Percentiles rank a stretch among this genome's conserved stretches.
phyloP scores from a whole-genome alignment of 2,113 vertebrate genomes.

The Aspidoscelis tigris region DNA sequence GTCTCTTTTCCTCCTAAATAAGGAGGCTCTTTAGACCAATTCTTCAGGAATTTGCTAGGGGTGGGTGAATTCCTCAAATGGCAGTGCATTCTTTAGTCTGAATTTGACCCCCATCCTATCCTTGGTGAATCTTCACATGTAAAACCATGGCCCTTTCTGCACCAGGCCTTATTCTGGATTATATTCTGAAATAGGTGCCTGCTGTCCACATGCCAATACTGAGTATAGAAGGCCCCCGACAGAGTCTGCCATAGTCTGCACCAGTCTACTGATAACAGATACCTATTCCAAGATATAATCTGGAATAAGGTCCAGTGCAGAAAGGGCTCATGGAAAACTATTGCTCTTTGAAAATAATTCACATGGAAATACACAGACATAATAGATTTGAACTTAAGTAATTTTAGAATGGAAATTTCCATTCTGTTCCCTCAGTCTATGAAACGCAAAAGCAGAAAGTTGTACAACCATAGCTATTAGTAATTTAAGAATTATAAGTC shows the following conservation, averaged over 20 bases:
- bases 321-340: background rate
- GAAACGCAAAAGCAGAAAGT: background rate
- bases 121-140: background rate
- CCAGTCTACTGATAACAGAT: too few species aligned
- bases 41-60: background rate
- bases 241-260: too few species aligned
- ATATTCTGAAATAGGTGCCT: too few species aligned
- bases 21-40: background rate
- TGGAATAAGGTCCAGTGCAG: too few species aligned
- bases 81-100: slow-evolving; percentile 8
- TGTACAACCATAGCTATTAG: background rate
- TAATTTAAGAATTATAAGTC: slow-evolving; percentile 34
- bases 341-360: slow-evolving; percentile 5
- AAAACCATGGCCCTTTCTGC: background rate
- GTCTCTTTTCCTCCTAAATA: background rate
- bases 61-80: background rate
- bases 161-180: too few species aligned
- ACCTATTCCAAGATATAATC: too few species aligned
- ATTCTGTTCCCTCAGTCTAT: background rate
- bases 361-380: background rate
- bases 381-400: background rate
- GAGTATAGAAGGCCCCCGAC: too few species aligned
- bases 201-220: too few species aligned
- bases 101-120: slow-evolving; percentile 14
- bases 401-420: slow-evolving; percentile 19